Conservation (phyloP, 2,113 vertebrate species). For the Seriola rivoliana region DNA sequence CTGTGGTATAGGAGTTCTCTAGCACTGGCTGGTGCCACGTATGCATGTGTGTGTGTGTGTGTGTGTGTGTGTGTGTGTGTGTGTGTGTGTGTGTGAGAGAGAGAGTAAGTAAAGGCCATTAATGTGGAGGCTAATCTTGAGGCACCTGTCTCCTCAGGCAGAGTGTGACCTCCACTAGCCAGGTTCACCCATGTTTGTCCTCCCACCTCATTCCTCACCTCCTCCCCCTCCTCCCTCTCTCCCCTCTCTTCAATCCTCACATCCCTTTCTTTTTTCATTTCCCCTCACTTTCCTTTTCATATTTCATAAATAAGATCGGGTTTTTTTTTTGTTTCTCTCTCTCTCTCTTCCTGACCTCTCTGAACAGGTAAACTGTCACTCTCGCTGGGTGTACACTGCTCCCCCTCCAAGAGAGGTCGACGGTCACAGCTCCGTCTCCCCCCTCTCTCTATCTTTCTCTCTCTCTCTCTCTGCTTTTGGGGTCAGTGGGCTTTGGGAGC, state of each 20-base stretch:
- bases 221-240: neutral
- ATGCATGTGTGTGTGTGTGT: constrained; percentile 10
- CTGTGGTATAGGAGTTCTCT: constrained; percentile 70
- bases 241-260: constrained; percentile 36
- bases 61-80: constrained; percentile 21
- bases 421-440: constrained; percentile 49
- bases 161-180: constrained; percentile 81
- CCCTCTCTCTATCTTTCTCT: neutral
- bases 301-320: constrained; percentile 29
- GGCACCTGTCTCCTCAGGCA: constrained; percentile 82
- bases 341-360: constrained; percentile 34
- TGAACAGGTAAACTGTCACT: constrained; percentile 65
- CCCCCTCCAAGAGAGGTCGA: constrained; percentile 52
- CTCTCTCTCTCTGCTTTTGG: constrained; percentile 51
- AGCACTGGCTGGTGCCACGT: constrained; percentile 45
- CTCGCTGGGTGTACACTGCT: constrained; percentile 16
- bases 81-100: constrained; percentile 31
- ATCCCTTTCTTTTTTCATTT: constrained; percentile 32
- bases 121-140: constrained; percentile 82
- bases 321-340: constrained; percentile 1
- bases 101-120: constrained; percentile 79
- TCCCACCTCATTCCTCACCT: constrained; percentile 58
- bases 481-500: constrained; percentile 83
- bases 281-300: constrained; percentile 31
- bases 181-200: constrained; percentile 81